Evolutionary conservation across 2,888 invertebrate genomes (phyloP), one percentile per base, ranked within the genome.

Genomic region (Acronicta aceris): DNA sequence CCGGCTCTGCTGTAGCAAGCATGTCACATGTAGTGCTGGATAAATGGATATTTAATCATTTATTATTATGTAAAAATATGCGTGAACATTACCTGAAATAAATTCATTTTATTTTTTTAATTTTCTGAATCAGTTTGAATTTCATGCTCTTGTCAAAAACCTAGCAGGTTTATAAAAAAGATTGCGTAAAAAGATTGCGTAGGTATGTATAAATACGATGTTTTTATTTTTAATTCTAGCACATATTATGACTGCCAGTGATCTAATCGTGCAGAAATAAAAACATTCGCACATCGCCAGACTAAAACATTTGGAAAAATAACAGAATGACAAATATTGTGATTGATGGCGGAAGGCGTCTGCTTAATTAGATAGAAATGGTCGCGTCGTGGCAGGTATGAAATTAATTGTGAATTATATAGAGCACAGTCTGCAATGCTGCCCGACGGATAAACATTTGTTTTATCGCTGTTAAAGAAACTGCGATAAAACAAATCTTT

Each of bases 401-500:
- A 62, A 48, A 65, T 68, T 71, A 61, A 68, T 36, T 30, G 41
- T 53, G 41, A 64, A 64, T 50, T 57, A 63, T 65, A 50, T 46
- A 50, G 48, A 59, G 33, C 33, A 30, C 21, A 4, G 3, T 52
- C 17, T 33, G 1, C 10, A 33, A 5, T 33, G 12, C 12, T 33
- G 33, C 33, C 33, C 12, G 33, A 30, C 33, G 33, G 33, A 33
- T 33, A 30, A 30, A 10, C 30, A 33, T 30, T 30, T 33, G 12
- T 33, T 33, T 33, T 33, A 33, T 33, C 4, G 10, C 33, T 12
- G 33, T 12, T 57, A 48, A 15, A 66, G 42, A 60, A 65, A 67
- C 56, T 50, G 56, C 56, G 45, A 74, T 76, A 74, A 71, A 75
- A 75, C 78, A 82, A 79, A 78, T 79, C 71, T 79, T 78, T 71